A percentile compares a stretch with the other conserved stretches of the same genome.
These are phyloP conservation scores for Theocolax elegans DNA, from an alignment of 1,140 invertebrate species.

Conservation along the genomic window DNA sequence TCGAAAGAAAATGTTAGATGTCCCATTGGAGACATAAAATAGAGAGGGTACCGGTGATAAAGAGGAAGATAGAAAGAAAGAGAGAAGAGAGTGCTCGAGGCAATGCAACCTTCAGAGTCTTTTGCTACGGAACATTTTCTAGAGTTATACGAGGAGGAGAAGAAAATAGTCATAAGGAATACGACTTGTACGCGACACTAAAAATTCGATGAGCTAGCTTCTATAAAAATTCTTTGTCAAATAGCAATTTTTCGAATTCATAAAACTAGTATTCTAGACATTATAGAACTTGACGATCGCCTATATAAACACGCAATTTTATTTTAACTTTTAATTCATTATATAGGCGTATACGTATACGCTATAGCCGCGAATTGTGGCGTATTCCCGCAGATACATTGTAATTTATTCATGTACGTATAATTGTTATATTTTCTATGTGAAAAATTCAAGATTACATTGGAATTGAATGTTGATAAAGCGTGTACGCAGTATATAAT, in stretches of 20 bases:
- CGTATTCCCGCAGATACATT: too few relatives aligned
- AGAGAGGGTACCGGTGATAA: slow-evolving; percentile 5
- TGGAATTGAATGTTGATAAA: too few relatives aligned
- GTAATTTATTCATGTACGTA: too few relatives aligned
- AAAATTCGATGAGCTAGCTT: slow-evolving; percentile 3
- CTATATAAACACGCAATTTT: too few relatives aligned
- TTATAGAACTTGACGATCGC: too few relatives aligned
- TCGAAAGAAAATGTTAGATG: not conserved
- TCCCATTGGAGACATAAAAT: slow-evolving; percentile 1
- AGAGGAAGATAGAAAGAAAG: slow-evolving; percentile 15
- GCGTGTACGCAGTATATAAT: too few relatives aligned
- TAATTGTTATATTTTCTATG: too few relatives aligned
- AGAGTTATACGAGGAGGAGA: slow-evolving; percentile 28
- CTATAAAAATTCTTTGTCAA: not conserved
- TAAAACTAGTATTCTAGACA: too few relatives aligned
- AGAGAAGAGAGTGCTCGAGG: slow-evolving; percentile 7
- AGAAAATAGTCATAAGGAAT: slow-evolving; percentile 10
- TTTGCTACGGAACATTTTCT: slow-evolving; percentile 19
- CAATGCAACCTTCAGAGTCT: slow-evolving; percentile 7
- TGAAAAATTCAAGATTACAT: too few relatives aligned
- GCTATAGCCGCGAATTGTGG: too few relatives aligned
- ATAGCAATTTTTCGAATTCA: not conserved
- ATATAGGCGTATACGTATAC: too few relatives aligned
- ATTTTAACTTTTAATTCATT: too few relatives aligned
- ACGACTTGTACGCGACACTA: not conserved